Conservation (phyloP, 30 jellyfish, hydroid and myxozoan species). For the Clytia hemisphaerica region DNA sequence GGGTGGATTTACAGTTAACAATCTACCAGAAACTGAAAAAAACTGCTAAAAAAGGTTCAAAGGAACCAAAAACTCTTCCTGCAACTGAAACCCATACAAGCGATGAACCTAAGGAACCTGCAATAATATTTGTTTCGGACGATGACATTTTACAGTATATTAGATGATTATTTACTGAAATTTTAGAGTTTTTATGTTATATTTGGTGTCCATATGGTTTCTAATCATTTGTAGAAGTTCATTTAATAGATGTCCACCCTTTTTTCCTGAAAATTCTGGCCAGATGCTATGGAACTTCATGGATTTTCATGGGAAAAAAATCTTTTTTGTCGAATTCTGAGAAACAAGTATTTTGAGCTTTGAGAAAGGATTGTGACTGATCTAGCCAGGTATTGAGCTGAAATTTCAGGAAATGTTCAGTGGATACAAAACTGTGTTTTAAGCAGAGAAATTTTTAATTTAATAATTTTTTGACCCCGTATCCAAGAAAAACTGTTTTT, state of each 20-base stretch:
- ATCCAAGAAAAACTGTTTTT: conserved; percentile 2
- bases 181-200: background rate
- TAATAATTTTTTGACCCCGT: background rate
- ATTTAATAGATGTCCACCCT: background rate
- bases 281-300: background rate
- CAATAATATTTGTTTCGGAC: background rate
- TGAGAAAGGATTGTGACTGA: conserved; percentile 1
- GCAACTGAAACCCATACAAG: background rate
- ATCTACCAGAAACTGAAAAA: background rate
- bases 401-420: conserved; percentile 6
- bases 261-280: background rate
- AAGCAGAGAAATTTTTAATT: background rate
- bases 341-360: background rate
- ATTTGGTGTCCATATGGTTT: background rate
- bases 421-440: background rate
- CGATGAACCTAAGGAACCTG: background rate
- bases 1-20: conserved; percentile 1
- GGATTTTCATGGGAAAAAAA: background rate
- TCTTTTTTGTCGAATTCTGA: background rate
- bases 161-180: background rate
- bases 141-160: background rate
- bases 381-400: background rate
- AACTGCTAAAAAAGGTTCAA: too few species aligned
- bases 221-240: background rate
- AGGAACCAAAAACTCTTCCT: too few species aligned